phyloP scores from a whole-genome alignment of 2,113 vertebrate species.

The Chaenocephalus aceratus region DNA sequence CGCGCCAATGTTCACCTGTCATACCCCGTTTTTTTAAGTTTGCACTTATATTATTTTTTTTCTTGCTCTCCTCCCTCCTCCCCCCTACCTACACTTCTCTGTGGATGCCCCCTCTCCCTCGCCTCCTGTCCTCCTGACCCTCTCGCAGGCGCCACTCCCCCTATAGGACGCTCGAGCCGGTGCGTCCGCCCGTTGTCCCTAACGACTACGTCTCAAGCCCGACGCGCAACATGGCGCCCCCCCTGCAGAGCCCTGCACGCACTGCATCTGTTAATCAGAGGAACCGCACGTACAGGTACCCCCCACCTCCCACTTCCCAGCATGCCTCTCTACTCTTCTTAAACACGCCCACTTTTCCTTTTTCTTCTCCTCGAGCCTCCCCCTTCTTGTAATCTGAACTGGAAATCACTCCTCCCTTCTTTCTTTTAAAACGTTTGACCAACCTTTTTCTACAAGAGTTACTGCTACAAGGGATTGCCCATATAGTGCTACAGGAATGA shows the following conservation, averaged over 20 bases:
- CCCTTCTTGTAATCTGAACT: slow-evolving; percentile 27
- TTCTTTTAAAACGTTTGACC: neutral
- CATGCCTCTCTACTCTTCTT: slow-evolving; percentile 67
- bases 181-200: slow-evolving; percentile 98
- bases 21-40: slow-evolving; percentile 78
- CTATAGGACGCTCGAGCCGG: slow-evolving; percentile 98
- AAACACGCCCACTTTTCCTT: slow-evolving; percentile 39
- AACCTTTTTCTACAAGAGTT: neutral
- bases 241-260: slow-evolving; percentile 96
- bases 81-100: slow-evolving; percentile 56
- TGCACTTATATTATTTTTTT: slow-evolving; percentile 72
- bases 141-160: slow-evolving; percentile 97
- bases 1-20: slow-evolving; percentile 64
- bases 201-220: slow-evolving; percentile 99
- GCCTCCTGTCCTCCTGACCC: slow-evolving; percentile 67
- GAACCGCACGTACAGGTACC: slow-evolving; percentile 99
- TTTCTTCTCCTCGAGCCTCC: slow-evolving; percentile 36
- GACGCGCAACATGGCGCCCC: slow-evolving; percentile 93
- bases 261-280: slow-evolving; percentile 98
- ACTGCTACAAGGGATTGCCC: too few species aligned
- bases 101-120: slow-evolving; percentile 52
- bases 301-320: slow-evolving; percentile 54
- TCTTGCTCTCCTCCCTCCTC: slow-evolving; percentile 61
- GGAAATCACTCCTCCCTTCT: slow-evolving; percentile 4
- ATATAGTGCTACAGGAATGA: too few species aligned